Evolutionary conservation across 2,888 invertebrate species (phyloP).

Genomic region (Scaptomyza caliginosa): DNA sequence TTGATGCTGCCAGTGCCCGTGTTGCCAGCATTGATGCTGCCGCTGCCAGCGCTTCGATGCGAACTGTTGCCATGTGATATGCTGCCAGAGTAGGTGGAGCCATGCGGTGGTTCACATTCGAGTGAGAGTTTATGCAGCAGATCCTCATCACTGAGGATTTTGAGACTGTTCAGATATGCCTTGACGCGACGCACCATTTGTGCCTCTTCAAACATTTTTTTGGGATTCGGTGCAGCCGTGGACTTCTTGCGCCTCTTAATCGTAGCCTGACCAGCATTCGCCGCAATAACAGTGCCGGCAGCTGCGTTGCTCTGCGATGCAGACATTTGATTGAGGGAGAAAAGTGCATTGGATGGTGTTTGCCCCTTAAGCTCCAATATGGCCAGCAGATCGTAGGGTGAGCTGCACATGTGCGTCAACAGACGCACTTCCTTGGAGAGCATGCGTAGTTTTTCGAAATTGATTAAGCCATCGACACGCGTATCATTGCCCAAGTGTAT

Average conservation of each 20-base stretch:
- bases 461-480: constrained; percentile 93
- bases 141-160: constrained; percentile 94
- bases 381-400: constrained; percentile 93
- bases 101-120: constrained; percentile 90
- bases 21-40: constrained; percentile 66
- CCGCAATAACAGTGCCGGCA: constrained; percentile 77
- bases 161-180: constrained; percentile 96
- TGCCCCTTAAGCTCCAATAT: constrained; percentile 94
- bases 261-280: constrained; percentile 89
- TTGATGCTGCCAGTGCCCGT: constrained; percentile 74
- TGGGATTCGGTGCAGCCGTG: constrained; percentile 95
- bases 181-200: constrained; percentile 99
- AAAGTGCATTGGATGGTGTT: constrained; percentile 94
- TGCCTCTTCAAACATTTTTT: constrained; percentile 99
- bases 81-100: constrained; percentile 77
- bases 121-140: constrained; percentile 94
- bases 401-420: constrained; percentile 97
- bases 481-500: constrained; percentile 99
- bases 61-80: constrained; percentile 68
- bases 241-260: constrained; percentile 96
- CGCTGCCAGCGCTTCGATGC: constrained; percentile 67
- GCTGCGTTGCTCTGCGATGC: constrained; percentile 86
- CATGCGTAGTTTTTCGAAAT: constrained; percentile 99
- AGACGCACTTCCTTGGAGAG: constrained; percentile 97
- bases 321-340: constrained; percentile 93